Base-by-base conservation (phyloP, 2,888 invertebrate species). In the Ochropleura plecta region DNA sequence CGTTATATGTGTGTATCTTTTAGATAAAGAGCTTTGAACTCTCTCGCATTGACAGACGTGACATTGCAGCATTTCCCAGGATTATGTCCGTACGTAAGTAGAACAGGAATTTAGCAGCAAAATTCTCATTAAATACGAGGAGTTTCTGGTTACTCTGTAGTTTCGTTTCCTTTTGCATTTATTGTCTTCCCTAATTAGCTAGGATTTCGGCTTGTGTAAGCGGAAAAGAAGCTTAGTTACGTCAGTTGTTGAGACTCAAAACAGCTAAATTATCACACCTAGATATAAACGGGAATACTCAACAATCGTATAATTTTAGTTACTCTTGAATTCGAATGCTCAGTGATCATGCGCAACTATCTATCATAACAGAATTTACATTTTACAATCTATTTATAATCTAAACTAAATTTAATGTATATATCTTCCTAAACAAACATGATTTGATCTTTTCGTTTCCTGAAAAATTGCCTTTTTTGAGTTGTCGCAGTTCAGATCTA, bases 21-120 rank as follows among this genome's bases (percentile, higher is more conserved):
- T 6, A 64, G 57, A 68, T 64, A 63, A 75, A 49, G n/a, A 66
- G 14, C 70, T 70, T 20, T 44, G 51, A 49, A 40, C 30, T 67
- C 30, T 12, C n/a, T 60, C 49, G 51, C 44, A 53, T 78, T 66
- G 40, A 70, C 70, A 44, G 62, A 69, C 51, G 68, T 81, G 79
- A 73, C 55, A 66, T 66, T 67, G 30, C 16, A 83, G 42, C n/a
- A 59, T 30, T 73, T 46, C 8, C 49, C 10, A 66, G 53, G 69
- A 73, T 83, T 79, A 79, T 48, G n/a, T n/a, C 53, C 49, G n/a
- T 53, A 63, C 20, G 14, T 72, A 67, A 72, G 46, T 51, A 64
- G 30, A 51, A 64, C n/a, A 57, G 10, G 10, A 46, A 67, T 40
- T 42, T 18, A 5, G 44, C 1, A 63, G 46, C 40, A 76, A 55